Conservation (phyloP, 2,113 vertebrate species). For the Nettapus auritus region DNA sequence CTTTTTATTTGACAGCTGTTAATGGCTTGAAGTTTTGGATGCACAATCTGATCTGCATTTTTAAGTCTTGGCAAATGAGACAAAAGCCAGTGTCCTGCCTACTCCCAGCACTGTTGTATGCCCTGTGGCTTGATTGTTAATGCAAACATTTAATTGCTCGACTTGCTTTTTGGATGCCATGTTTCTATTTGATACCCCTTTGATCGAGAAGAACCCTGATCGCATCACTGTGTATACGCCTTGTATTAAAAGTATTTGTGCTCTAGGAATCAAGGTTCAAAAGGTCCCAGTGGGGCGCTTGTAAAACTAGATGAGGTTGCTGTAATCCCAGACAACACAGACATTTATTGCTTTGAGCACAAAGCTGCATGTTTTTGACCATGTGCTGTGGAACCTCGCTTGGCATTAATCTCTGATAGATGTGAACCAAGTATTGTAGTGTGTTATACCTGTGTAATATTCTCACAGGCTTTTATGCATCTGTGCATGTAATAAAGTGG, state of each 20-base stretch:
- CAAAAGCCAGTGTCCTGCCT: not conserved
- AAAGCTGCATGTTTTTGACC: not conserved
- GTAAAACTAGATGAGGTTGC: not conserved
- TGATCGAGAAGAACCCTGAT: not conserved
- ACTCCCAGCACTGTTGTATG: not conserved
- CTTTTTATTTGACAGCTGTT: not conserved
- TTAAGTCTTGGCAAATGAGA: not conserved
- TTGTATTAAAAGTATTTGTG: accelerated
- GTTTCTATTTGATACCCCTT: not conserved
- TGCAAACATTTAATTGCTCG: not conserved
- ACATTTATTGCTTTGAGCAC: not conserved
- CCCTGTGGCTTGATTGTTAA: not conserved
- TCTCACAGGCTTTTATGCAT: not conserved
- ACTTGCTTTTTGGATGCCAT: not conserved
- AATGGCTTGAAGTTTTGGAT: not conserved
- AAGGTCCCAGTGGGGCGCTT: not conserved
- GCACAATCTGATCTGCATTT: not conserved
- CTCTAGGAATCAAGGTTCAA: not conserved
- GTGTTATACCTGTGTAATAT: not conserved
- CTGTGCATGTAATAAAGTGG: not conserved
- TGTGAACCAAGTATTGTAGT: not conserved
- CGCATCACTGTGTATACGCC: accelerated
- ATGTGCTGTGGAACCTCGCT: accelerated
- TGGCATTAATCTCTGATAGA: not conserved
- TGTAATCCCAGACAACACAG: not conserved